Conservation (phyloP, 1,140 invertebrate genomes). For the Caenorhabditis latens region DNA sequence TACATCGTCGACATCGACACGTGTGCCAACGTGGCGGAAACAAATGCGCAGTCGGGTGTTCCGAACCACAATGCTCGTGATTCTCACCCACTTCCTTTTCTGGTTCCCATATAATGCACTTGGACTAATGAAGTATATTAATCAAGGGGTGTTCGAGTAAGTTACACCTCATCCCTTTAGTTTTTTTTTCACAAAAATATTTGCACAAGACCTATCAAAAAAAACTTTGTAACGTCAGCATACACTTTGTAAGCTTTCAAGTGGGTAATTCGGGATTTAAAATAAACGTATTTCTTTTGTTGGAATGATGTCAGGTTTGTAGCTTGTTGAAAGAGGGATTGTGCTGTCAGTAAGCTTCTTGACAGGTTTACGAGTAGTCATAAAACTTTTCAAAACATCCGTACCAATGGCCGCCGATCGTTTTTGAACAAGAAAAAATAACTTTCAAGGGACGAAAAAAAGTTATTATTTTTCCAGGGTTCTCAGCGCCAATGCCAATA, state of each 20-base stretch:
- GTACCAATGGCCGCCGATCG: too few species aligned
- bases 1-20: background rate
- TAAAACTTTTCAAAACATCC: slow-evolving; percentile 13
- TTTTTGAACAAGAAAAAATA: background rate
- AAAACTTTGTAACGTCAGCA: background rate
- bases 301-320: slow-evolving; percentile 6
- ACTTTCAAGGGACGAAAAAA: background rate
- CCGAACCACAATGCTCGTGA: slow-evolving; percentile 73
- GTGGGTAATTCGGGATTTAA: background rate
- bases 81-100: slow-evolving; percentile 73
- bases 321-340: background rate
- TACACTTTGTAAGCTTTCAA: background rate
- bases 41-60: slow-evolving; percentile 72
- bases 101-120: slow-evolving; percentile 76
- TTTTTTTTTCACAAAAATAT: background rate
- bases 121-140: slow-evolving; percentile 73
- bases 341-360: background rate
- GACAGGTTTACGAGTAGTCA: slow-evolving; percentile 18
- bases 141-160: slow-evolving; percentile 64
- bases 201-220: background rate
- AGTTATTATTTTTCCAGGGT: slow-evolving; percentile 31
- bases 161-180: background rate
- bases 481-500: slow-evolving; percentile 71
- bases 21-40: slow-evolving; percentile 70
- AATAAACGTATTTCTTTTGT: background rate